Percentiles rank a stretch among this genome's conserved stretches.
Conservation (phyloP, 2,888 invertebrate genomes). For the Lasioglossum lativentre region DNA sequence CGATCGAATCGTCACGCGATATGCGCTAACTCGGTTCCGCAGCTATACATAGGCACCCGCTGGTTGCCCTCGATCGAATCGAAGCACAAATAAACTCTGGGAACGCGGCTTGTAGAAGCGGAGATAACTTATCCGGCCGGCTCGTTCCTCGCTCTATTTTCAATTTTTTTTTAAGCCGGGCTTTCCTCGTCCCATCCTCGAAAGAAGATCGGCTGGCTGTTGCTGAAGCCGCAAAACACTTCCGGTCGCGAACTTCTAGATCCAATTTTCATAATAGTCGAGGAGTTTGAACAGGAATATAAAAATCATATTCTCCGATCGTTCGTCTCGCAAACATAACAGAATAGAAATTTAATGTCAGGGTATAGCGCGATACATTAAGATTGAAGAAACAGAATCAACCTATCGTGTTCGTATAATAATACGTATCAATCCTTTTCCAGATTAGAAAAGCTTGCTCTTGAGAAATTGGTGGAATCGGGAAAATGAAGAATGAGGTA, state of each 20-base stretch:
- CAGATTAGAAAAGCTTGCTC: neutral
- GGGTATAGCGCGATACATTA: neutral
- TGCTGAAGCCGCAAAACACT: neutral
- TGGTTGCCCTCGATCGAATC: slow-evolving; percentile 78
- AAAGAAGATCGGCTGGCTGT: neutral
- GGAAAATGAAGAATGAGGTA: neutral
- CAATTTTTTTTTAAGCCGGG: slow-evolving; percentile 6
- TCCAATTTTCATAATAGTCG: neutral
- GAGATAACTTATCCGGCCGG: slow-evolving; percentile 38
- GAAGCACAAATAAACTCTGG: slow-evolving; percentile 80
- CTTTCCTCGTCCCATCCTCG: neutral
- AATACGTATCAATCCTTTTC: too few species aligned
- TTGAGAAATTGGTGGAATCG: neutral
- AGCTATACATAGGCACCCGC: slow-evolving; percentile 76
- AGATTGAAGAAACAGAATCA: too few species aligned
- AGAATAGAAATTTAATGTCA: neutral
- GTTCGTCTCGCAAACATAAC: neutral
- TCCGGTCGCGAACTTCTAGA: neutral
- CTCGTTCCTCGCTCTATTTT: slow-evolving; percentile 26
- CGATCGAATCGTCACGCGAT: slow-evolving; percentile 75
- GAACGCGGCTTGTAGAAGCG: slow-evolving; percentile 25
- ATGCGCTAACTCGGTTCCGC: slow-evolving; percentile 59
- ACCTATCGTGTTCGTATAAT: too few species aligned
- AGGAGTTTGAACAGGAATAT: too few species aligned
- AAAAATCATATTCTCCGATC: too few species aligned